These are phyloP conservation scores for Thomomys bottae DNA, from an alignment of 2,113 vertebrate species.

Conservation along the genomic window DNA sequence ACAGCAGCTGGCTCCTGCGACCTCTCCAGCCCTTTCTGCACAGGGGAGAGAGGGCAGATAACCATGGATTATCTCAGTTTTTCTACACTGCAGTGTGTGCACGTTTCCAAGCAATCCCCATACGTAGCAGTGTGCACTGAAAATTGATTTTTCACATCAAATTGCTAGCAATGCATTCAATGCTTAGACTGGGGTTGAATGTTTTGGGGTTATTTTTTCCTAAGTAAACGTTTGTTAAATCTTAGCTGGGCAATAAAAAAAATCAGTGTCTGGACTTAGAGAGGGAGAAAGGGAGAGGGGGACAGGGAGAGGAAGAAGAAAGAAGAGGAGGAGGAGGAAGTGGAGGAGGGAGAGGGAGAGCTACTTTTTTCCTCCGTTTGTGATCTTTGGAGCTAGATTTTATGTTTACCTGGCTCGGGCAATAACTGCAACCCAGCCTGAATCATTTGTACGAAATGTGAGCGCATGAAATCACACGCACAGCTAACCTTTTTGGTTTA, in stretches of 20 bases:
- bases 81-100: not conserved
- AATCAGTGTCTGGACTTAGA: conserved; percentile 19
- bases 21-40: not conserved
- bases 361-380: conserved; percentile 4
- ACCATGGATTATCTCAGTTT: conserved; percentile 47
- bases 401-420: conserved; percentile 57
- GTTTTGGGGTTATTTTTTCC: not conserved
- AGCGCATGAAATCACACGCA: conserved; percentile 11
- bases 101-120: conserved; percentile 51
- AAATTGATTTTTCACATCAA: conserved; percentile 59
- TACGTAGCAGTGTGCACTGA: conserved; percentile 18
- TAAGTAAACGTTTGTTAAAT: conserved; percentile 54
- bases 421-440: conserved; percentile 51
- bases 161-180: not conserved
- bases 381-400: conserved; percentile 65
- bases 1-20: not conserved
- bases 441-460: conserved; percentile 47
- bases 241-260: conserved; percentile 35
- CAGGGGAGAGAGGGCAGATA: not conserved
- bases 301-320: fast-evolving
- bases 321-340: fast-evolving
- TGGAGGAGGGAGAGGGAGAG: too few relatives aligned
- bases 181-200: not conserved
- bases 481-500: conserved; percentile 60
- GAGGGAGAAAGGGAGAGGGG: not conserved